Evolutionary conservation across 1,140 invertebrate genomes (phyloP), one percentile per base, ranked within the genome.

Genomic region (Bombus ignitus): DNA sequence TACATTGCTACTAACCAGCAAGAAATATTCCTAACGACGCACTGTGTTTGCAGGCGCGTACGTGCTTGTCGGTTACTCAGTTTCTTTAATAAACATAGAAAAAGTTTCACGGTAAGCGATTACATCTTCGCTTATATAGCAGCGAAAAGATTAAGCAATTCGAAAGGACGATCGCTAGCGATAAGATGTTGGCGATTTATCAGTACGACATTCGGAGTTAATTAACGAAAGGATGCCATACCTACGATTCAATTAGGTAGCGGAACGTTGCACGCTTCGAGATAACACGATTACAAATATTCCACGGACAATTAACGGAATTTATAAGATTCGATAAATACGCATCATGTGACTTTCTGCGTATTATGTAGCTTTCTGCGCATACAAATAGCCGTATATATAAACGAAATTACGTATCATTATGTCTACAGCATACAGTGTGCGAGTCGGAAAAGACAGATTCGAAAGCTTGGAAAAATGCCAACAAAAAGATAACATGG

Each of bases 231-330:
- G 15, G 73, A 42, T 47, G 47, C 22, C 44, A 68, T 12, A 39
- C 25, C 37, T 44, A 68, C 59, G 42, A 76, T 66, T 83, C 59
- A 75, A 83, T 83, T 76, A 83, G n/a, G n/a, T 76, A 68, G 47
- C 62, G 4, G 2, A 12, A 37, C 25, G 25, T 37, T 53, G 42
- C n/a, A 42, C n/a, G 66, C 35, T 12, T 12, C 44, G 9, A 53
- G 47, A 53, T 53, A 53, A 53, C 47, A 22, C 44, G 9, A n/a
- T 25, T 9, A 42, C 57, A 22, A 18, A 39, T 47, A 59, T 59
- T 25, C n/a, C 47, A 2, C 4, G 57, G 13, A 68, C 35, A 39
- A 42, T 76, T 28, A 74, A 42, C n/a, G 47, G 2, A 44, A 47
- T 62, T 62, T 44, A 39, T 28, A 57, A 57, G 25, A 32, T 25